These are phyloP conservation scores for Sclerurus mexicanus DNA, from an alignment of 2,113 vertebrate genomes.

Conservation along the genomic window DNA sequence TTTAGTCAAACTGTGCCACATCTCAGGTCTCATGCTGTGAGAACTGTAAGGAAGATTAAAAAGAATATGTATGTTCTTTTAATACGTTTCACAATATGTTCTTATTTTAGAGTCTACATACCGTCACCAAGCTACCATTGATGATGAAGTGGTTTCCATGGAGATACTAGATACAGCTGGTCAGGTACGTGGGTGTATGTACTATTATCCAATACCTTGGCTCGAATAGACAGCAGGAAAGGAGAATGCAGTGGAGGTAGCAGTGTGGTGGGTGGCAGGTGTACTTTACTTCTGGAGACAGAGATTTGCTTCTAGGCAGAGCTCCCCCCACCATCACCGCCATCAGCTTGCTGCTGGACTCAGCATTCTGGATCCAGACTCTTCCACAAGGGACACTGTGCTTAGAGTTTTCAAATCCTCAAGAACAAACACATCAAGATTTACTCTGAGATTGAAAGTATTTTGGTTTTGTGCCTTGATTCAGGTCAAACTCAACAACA, in stretches of 20 bases:
- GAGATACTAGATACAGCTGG: slow-evolving; percentile 98
- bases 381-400: not conserved
- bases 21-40: not conserved
- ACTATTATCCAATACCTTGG: not conserved
- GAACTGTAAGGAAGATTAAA: not conserved
- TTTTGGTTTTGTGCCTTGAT: not conserved
- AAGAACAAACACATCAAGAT: not conserved
- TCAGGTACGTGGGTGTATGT: slow-evolving; percentile 80
- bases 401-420: not conserved
- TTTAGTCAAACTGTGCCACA: not conserved
- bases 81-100: not conserved
- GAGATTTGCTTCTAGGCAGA: not conserved
- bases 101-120: slow-evolving; percentile 90
- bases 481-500: not conserved
- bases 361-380: not conserved
- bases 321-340: too few species aligned
- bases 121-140: slow-evolving; percentile 93
- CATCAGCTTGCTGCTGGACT: not conserved
- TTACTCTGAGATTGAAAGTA: not conserved
- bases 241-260: not conserved
- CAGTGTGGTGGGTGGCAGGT: not conserved
- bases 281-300: not conserved
- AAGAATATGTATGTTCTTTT: not conserved
- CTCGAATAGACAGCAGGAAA: not conserved
- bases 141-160: slow-evolving; percentile 95